These are phyloP conservation scores for Pempheris klunzingeri DNA, from an alignment of 2,797 vertebrate genomes.

Conservation along the genomic window DNA sequence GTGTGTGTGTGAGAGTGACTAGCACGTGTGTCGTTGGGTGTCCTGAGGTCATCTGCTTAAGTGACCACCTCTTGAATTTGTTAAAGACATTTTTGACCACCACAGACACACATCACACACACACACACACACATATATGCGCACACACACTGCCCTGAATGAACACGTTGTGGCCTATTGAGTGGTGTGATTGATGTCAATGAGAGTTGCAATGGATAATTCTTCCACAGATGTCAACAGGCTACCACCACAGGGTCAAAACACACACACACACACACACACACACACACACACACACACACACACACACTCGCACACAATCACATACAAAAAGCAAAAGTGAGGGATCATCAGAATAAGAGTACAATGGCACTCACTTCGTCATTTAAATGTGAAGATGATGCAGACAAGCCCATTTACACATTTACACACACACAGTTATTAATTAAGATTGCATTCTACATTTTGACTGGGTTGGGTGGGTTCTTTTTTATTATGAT, in stretches of 20 bases:
- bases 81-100: slow-evolving; percentile 79
- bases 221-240: slow-evolving; percentile 86
- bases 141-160: slow-evolving; percentile 69
- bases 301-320: slow-evolving; percentile 25
- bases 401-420: slow-evolving; percentile 18
- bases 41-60: slow-evolving; percentile 68
- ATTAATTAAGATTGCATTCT: not conserved
- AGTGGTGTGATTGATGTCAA: slow-evolving; percentile 85
- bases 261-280: slow-evolving; percentile 42
- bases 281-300: slow-evolving; percentile 22
- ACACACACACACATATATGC: slow-evolving; percentile 24
- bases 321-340: slow-evolving; percentile 30
- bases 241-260: slow-evolving; percentile 83
- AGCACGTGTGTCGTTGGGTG: slow-evolving; percentile 41
- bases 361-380: slow-evolving; percentile 12
- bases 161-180: slow-evolving; percentile 85
- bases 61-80: slow-evolving; percentile 78
- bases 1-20: slow-evolving; percentile 53
- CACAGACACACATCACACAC: slow-evolving; percentile 38
- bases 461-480: not conserved
- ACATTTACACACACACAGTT: slow-evolving; percentile 1
- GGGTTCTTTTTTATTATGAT: not conserved
- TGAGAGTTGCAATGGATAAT: slow-evolving; percentile 82
- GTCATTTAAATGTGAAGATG: not conserved
- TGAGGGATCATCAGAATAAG: slow-evolving; percentile 29